Evolutionary conservation across 2,888 invertebrate species (phyloP).

Genomic region (Thumatha senex): DNA sequence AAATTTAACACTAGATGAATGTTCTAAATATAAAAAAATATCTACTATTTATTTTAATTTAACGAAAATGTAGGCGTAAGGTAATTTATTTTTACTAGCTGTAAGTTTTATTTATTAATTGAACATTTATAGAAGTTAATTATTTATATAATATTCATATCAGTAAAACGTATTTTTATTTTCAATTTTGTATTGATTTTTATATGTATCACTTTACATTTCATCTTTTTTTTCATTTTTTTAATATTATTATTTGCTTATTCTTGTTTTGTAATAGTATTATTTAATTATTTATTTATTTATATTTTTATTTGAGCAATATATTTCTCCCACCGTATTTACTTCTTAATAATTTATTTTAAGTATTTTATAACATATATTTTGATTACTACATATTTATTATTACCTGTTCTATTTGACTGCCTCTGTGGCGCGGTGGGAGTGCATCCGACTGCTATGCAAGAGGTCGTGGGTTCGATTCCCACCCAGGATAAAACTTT

Average conservation of each 20-base stretch:
- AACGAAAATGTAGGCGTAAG: neutral
- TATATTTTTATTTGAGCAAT: neutral
- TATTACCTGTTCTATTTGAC: too few relatives aligned
- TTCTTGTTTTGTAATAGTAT: neutral
- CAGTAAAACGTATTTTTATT: too few relatives aligned
- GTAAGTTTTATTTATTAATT: conserved; percentile 7
- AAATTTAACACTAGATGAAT: too few relatives aligned
- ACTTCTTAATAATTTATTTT: neutral
- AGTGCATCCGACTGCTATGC: too few relatives aligned
- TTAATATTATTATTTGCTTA: neutral
- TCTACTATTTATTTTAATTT: neutral
- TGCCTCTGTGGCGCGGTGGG: too few relatives aligned
- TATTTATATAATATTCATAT: too few relatives aligned
- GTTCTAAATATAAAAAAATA: neutral
- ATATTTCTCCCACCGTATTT: neutral
- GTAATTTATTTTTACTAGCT: neutral
- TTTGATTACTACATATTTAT: too few relatives aligned
- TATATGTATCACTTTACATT: too few relatives aligned
- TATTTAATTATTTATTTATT: neutral
- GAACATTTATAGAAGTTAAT: neutral
- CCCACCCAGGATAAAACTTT: too few relatives aligned
- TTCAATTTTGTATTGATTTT: too few relatives aligned
- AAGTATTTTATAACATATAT: conserved; percentile 7
- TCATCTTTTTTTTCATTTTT: too few relatives aligned
- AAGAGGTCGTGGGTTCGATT: too few relatives aligned